A percentile compares a stretch with the other conserved stretches of the same genome.
Conservation (phyloP, 64 coral and sea anemone genomes). For the Actinia tenebrosa region DNA sequence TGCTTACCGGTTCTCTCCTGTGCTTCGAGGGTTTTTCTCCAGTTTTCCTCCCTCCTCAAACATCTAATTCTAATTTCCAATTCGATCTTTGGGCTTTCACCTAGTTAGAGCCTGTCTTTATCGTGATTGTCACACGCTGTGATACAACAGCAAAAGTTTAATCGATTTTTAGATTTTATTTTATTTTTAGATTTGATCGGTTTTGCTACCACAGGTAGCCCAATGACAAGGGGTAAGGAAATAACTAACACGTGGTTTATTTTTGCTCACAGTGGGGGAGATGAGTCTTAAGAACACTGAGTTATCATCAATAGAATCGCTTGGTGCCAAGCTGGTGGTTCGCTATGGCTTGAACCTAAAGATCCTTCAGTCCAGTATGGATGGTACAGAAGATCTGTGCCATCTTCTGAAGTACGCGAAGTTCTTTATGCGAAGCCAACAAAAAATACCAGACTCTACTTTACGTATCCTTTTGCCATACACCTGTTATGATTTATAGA, state of each 20-base stretch:
- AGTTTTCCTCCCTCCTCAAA: too few relatives aligned
- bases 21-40: too few relatives aligned
- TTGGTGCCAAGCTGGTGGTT: constrained; percentile 80
- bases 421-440: constrained; percentile 88
- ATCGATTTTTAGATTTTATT: too few relatives aligned
- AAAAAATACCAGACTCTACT: constrained; percentile 57
- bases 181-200: too few relatives aligned
- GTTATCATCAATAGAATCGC: constrained; percentile 66
- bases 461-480: constrained; percentile 78
- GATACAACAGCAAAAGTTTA: too few relatives aligned
- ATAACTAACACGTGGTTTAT: neutral
- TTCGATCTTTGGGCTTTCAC: too few relatives aligned
- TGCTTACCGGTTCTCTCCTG: too few relatives aligned
- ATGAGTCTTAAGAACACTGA: constrained; percentile 81
- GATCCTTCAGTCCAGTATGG: constrained; percentile 77
- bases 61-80: too few relatives aligned
- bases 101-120: too few relatives aligned
- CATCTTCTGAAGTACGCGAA: constrained; percentile 87
- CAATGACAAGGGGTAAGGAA: neutral
- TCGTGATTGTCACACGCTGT: too few relatives aligned
- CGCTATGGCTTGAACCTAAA: constrained; percentile 87
- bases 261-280: constrained; percentile 65
- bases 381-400: constrained; percentile 65
- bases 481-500: too few relatives aligned
- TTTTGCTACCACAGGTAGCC: neutral